These are phyloP conservation scores for Dendronephthya gigantea DNA, from an alignment of 64 coral and sea anemone species.

Conservation along the genomic window DNA sequence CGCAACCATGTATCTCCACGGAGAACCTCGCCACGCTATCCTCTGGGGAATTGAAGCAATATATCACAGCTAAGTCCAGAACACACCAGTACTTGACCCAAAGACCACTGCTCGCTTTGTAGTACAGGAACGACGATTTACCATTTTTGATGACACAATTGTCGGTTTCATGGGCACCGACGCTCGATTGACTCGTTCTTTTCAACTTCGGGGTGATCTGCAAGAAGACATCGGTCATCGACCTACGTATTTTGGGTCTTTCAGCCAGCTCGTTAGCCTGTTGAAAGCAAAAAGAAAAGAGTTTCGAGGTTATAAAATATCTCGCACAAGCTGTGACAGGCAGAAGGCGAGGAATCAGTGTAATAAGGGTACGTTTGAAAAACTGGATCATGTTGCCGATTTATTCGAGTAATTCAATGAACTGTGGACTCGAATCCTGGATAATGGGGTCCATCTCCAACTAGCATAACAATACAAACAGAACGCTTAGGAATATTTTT, in stretches of 20 bases:
- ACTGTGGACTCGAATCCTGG: neutral
- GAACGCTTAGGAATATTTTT: no score
- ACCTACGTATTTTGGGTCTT: neutral
- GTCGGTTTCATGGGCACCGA: neutral
- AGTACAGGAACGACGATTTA: conserved; percentile 2
- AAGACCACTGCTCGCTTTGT: neutral
- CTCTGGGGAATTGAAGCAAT: neutral
- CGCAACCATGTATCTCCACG: neutral
- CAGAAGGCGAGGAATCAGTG: no score
- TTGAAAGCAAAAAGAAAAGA: neutral
- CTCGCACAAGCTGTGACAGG: no score
- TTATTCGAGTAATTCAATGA: neutral
- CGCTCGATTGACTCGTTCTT: neutral
- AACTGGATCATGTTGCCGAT: neutral
- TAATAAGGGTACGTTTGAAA: no score
- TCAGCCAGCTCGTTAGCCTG: neutral
- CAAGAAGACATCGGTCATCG: neutral
- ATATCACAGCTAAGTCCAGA: neutral
- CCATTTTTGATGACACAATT: neutral
- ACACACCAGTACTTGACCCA: conserved; percentile 13
- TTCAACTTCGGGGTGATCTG: neutral
- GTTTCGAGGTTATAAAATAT: neutral
- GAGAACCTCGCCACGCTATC: neutral
- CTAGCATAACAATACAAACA: no score
- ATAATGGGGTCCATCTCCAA: no score